Conservation (phyloP, 2,113 vertebrate species). For the Microtus pennsylvanicus region DNA sequence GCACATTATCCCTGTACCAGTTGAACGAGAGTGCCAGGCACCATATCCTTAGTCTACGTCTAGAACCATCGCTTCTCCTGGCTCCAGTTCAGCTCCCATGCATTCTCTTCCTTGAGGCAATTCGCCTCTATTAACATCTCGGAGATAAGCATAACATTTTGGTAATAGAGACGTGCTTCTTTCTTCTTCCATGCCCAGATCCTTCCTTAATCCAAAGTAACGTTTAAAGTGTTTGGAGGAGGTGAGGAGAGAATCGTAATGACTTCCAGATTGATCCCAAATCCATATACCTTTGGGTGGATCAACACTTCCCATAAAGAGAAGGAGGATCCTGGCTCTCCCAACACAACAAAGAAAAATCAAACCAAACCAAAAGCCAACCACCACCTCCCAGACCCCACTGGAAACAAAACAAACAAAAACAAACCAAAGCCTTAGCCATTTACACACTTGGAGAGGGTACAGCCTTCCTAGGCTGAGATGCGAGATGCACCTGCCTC, state of each 20-base stretch:
- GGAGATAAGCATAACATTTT: constrained; percentile 70
- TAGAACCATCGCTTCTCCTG: constrained; percentile 57
- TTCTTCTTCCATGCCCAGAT: constrained; percentile 72
- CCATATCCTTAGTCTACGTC: constrained; percentile 52
- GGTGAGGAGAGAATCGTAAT: constrained; percentile 65
- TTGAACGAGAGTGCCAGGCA: constrained; percentile 57
- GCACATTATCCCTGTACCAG: constrained; percentile 60
- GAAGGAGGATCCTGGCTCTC: constrained; percentile 4
- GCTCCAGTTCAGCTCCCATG: constrained; percentile 66
- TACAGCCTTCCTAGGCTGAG: constrained; percentile 75
- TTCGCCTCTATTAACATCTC: constrained; percentile 56
- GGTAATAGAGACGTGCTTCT: constrained; percentile 44
- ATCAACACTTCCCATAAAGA: constrained; percentile 61
- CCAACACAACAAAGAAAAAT: constrained; percentile 2
- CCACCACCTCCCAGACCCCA: constrained; percentile 6
- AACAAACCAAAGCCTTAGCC: constrained; percentile 60
- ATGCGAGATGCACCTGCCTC: constrained; percentile 81
- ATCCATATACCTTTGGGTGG: constrained; percentile 60
- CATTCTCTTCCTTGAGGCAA: constrained; percentile 77
- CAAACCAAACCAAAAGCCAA: constrained; percentile 51
- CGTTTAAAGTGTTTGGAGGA: constrained; percentile 38
- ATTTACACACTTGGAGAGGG: constrained; percentile 67
- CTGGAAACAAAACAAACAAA: constrained; percentile 66
- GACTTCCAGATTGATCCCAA: constrained; percentile 43
- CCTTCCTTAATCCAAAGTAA: constrained; percentile 70